Conservation (phyloP, 2,797 vertebrate genomes). For the Tapirus indicus region DNA sequence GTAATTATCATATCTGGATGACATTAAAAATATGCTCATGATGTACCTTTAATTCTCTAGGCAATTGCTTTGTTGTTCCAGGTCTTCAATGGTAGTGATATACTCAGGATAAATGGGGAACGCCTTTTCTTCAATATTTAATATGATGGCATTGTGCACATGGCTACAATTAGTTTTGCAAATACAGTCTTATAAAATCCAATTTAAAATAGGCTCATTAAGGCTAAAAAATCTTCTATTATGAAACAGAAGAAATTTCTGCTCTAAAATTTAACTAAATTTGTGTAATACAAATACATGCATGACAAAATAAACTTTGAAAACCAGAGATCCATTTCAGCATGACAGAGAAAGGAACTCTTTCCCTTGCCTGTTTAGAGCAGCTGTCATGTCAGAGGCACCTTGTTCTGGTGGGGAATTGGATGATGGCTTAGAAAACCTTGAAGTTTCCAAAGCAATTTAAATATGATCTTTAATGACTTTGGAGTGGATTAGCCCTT, state of each 20-base stretch:
- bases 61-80: neutral
- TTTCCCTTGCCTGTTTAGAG: neutral
- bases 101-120: neutral
- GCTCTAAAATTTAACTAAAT: neutral
- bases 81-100: neutral
- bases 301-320: conserved; percentile 46
- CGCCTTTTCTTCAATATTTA: neutral
- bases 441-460: conserved; percentile 80
- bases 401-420: conserved; percentile 63
- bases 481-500: conserved; percentile 83
- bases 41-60: neutral
- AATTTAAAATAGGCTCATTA: neutral
- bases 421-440: conserved; percentile 67
- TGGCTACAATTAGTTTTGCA: neutral
- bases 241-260: neutral
- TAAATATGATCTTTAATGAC: conserved; percentile 82
- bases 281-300: neutral
- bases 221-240: neutral
- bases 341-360: neutral
- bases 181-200: neutral
- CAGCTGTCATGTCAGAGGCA: conserved; percentile 41
- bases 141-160: neutral
- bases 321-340: neutral
- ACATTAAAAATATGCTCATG: neutral
- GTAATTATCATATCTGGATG: neutral